Evolutionary conservation across 2,888 invertebrate species (phyloP).

Genomic region (Archips xylosteana): DNA sequence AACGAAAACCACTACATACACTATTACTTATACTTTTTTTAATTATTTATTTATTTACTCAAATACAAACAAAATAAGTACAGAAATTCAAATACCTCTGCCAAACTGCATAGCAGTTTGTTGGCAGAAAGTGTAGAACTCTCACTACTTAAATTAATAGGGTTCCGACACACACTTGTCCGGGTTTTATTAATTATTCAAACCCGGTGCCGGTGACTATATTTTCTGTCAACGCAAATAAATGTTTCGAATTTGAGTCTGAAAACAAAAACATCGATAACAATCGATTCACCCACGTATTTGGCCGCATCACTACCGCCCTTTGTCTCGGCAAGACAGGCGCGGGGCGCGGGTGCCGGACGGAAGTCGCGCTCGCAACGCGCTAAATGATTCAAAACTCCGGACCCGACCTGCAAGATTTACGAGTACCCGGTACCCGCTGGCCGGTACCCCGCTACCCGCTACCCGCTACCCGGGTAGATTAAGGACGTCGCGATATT

Average conservation of each 20-base stretch:
- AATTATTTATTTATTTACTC: too few relatives aligned
- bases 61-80: too few relatives aligned
- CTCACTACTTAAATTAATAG: too few relatives aligned
- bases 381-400: slow-evolving; percentile 86
- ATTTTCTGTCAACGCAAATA: too few relatives aligned
- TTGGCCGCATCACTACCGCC: slow-evolving; percentile 66
- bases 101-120: too few relatives aligned
- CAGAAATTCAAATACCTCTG: too few relatives aligned
- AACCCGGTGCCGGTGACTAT: too few relatives aligned
- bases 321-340: slow-evolving; percentile 86
- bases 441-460: slow-evolving; percentile 64
- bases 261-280: not conserved
- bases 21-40: too few relatives aligned
- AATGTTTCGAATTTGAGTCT: too few relatives aligned
- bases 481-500: slow-evolving; percentile 85
- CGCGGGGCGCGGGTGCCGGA: slow-evolving; percentile 80
- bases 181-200: too few relatives aligned
- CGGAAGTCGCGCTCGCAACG: slow-evolving; percentile 80
- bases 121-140: too few relatives aligned
- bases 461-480: slow-evolving; percentile 79
- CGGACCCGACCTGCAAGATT: slow-evolving; percentile 83
- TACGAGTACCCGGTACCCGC: slow-evolving; percentile 60
- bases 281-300: not conserved
- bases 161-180: too few relatives aligned
- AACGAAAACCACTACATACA: not conserved